Percentiles rank a stretch among this genome's conserved stretches.
These are phyloP conservation scores for Eriocheir sinensis DNA, from an alignment of 1,140 invertebrate species.

Conservation along the genomic window DNA sequence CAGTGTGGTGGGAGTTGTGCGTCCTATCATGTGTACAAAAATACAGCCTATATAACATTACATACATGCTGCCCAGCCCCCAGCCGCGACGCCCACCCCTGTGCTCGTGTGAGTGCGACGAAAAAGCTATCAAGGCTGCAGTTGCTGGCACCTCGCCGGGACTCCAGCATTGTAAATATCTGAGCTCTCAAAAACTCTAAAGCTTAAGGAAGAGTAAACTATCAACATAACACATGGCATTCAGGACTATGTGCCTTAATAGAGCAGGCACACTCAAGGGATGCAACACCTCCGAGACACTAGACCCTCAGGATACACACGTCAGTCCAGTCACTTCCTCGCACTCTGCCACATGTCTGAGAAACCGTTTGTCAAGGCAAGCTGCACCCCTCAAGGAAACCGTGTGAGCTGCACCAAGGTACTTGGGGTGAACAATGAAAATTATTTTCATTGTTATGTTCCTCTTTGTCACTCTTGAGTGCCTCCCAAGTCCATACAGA, in stretches of 20 bases:
- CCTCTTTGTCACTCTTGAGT: neutral
- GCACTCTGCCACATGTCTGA: neutral
- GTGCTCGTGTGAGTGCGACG: conserved; percentile 49
- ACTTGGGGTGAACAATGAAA: neutral
- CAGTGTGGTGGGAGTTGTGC: conserved; percentile 9
- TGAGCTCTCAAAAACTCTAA: conserved; percentile 69
- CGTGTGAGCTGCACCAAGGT: conserved; percentile 9
- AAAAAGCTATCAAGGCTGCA: conserved; percentile 41
- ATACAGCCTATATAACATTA: conserved; percentile 68
- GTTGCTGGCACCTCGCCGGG: conserved; percentile 41
- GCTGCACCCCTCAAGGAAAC: neutral
- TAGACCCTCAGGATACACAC: neutral
- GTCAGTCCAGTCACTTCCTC: conserved; percentile 4
- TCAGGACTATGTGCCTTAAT: conserved; percentile 52
- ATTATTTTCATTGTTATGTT: neutral
- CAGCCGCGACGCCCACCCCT: conserved; percentile 55
- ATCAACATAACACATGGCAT: conserved; percentile 56
- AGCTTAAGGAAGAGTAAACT: conserved; percentile 60
- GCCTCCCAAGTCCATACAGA: neutral
- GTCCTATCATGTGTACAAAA: conserved; percentile 63
- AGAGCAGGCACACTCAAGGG: conserved; percentile 52
- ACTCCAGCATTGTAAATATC: conserved; percentile 60
- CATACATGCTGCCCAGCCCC: conserved; percentile 40
- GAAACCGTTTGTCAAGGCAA: conserved; percentile 18
- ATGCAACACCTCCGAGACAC: conserved; percentile 30